Base-by-base conservation (phyloP, 53 echinoderm and acorn worm species). In the Stichopus horrens region DNA sequence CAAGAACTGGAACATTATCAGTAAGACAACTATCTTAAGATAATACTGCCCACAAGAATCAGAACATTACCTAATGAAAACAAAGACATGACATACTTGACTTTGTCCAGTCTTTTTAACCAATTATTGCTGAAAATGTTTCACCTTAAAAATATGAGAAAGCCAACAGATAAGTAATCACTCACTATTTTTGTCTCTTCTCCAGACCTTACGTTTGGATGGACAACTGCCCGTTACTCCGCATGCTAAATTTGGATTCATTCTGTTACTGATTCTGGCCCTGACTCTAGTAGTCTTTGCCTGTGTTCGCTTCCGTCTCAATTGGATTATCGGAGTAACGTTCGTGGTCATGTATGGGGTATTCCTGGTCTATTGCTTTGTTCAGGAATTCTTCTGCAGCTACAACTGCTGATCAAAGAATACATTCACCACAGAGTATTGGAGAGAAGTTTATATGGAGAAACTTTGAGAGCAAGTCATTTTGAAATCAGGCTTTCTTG, bases 191-290 rank as follows among this genome's bases (percentile, higher is more conserved):
- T 75, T 20, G 10, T 63, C 59, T 59, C 59, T 63, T 58, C 22
- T 20, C 10, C 23, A 83, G 76, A 8, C 6, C 16, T 23, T 88
- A 16, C 71, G 74, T 7, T 52, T 51, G 6, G 21, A 6, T 6
- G 86, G 86, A 4, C 75, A 78, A 56, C 56, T 83, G 68, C 23
- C 92, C 8, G 88, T 98, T 52, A 92, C 95, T 5, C 98, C 95
- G 3, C 94, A 99, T 66, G 93, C 96, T 76, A 99, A 99, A 74
- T 99, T 99, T 87, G 99, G 99, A 21, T 99, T 99, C 94, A 92
- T 96, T 13, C 89, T 99, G 85, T 91, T 99, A 5, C 89, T 91
- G 21, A 94, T 99, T 75, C 92, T 96, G 5, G 5, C 92, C 16
- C 21, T 94, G 16, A 90, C 99, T 9, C 74, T 99, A 53, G 5